phyloP scores from a whole-genome alignment of 2,113 vertebrate genomes.

The Bucco capensis region DNA sequence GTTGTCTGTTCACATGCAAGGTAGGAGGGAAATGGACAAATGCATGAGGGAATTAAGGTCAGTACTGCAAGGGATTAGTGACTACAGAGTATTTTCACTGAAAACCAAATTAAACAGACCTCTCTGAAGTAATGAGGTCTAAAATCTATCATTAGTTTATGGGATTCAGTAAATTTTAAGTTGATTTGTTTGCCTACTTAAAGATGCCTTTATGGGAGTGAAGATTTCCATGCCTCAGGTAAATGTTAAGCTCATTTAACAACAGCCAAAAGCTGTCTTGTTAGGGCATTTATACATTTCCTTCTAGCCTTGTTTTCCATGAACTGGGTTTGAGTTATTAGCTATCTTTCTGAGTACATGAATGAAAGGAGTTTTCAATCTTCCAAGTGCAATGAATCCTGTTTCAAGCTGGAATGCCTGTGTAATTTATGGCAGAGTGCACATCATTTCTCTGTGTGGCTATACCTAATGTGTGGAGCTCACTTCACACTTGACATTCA shows the following conservation, averaged over 20 bases:
- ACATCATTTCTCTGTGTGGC: background rate
- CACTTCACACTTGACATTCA: slow-evolving; percentile 35
- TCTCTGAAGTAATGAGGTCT: background rate
- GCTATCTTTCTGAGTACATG: background rate
- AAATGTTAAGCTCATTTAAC: background rate
- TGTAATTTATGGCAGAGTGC: slow-evolving; percentile 1
- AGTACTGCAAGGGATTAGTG: background rate
- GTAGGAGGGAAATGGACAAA: background rate
- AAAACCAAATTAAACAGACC: background rate
- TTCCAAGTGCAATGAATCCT: background rate
- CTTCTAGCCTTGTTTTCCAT: background rate
- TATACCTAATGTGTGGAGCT: background rate
- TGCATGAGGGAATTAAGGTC: background rate
- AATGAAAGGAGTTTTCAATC: background rate
- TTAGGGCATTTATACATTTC: background rate
- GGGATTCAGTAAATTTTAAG: background rate
- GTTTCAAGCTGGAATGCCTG: background rate
- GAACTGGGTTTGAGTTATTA: background rate
- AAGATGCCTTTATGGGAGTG: background rate
- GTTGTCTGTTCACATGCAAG: background rate
- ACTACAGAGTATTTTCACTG: background rate
- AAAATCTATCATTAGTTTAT: background rate
- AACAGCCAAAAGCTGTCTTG: background rate
- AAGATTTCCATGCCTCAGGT: background rate
- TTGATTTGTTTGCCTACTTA: background rate